Evolutionary conservation across 2,888 invertebrate genomes (phyloP).

Genomic region (Meghimatium bilineatum): DNA sequence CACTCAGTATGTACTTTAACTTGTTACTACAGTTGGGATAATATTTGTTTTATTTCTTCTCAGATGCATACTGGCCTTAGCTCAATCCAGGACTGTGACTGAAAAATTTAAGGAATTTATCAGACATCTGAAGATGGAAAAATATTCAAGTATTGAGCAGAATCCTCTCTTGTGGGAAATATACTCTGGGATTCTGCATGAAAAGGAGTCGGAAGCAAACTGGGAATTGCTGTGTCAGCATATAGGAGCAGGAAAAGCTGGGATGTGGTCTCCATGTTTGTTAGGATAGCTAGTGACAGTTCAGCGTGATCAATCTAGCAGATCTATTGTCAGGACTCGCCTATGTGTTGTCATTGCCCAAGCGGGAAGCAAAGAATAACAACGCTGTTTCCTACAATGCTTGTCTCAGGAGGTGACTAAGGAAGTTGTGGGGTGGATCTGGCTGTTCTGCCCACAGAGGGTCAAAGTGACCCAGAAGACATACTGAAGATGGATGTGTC

Average conservation of each 20-base stretch:
- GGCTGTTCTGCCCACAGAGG: too few species aligned
- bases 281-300: too few species aligned
- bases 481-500: too few species aligned
- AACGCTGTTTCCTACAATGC: too few species aligned
- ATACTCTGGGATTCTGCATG: slow-evolving; percentile 17
- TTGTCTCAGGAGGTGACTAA: too few species aligned
- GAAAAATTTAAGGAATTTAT: slow-evolving; percentile 37
- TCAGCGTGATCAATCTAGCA: too few species aligned
- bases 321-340: too few species aligned
- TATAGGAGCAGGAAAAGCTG: not conserved
- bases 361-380: too few species aligned
- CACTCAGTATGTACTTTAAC: not conserved
- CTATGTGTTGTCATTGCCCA: too few species aligned
- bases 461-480: too few species aligned
- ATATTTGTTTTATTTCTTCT: not conserved
- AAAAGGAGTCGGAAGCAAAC: not conserved
- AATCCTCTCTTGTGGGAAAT: slow-evolving; percentile 41
- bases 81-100: slow-evolving; percentile 33
- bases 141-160: slow-evolving; percentile 43
- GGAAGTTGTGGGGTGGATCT: too few species aligned
- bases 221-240: slow-evolving; percentile 4
- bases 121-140: slow-evolving; percentile 24
- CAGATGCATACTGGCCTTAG: slow-evolving; percentile 34
- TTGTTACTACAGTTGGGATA: too few species aligned
- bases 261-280: slow-evolving; percentile 2